These are phyloP conservation scores for Phylloscopus collybita DNA, from an alignment of 2,797 vertebrate genomes.

Conservation along the genomic window DNA sequence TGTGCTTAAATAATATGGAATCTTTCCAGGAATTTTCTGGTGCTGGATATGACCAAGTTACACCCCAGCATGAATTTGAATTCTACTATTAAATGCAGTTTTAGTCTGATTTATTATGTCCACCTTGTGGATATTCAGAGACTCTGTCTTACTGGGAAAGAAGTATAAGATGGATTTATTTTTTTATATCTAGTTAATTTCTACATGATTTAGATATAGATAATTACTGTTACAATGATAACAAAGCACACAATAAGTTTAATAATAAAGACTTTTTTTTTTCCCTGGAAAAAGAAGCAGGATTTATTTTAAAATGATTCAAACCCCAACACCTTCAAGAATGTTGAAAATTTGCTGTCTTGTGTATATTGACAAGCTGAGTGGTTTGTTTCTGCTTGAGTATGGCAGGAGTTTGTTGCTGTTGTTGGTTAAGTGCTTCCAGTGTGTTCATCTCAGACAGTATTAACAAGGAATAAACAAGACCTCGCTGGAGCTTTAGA, in stretches of 20 bases:
- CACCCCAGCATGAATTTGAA: neutral
- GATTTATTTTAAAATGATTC: neutral
- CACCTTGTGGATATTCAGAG: neutral
- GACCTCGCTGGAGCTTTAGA: neutral
- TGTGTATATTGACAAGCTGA: neutral
- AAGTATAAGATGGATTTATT: neutral
- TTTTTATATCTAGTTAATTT: neutral
- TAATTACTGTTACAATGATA: neutral
- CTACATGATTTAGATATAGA: neutral
- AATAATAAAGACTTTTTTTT: neutral
- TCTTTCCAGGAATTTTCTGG: neutral
- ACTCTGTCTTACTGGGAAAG: neutral
- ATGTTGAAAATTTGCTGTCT: neutral
- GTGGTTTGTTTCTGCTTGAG: neutral
- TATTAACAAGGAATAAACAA: constrained; percentile 42
- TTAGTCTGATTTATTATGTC: neutral
- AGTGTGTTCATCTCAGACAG: neutral
- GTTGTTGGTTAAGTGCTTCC: constrained; percentile 24
- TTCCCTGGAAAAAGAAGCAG: neutral
- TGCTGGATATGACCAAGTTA: neutral
- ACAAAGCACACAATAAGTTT: rapidly evolving
- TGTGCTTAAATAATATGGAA: neutral
- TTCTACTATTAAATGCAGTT: neutral
- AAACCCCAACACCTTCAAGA: neutral
- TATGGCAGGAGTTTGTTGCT: neutral